Percentiles rank a stretch among this genome's conserved stretches.
Conservation (phyloP, 2,888 invertebrate genomes). For the Ophioninae sp. region DNA sequence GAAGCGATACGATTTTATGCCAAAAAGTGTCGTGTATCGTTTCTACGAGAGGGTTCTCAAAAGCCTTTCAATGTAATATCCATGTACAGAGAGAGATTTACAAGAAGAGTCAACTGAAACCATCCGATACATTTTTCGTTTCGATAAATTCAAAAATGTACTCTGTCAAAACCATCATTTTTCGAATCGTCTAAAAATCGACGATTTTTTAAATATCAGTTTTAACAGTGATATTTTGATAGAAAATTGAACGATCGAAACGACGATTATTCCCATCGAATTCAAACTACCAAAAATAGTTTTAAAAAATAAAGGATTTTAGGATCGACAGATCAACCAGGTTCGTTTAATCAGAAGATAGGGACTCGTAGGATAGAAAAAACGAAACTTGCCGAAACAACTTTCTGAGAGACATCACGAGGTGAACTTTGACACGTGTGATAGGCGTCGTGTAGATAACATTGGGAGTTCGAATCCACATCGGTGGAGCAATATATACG, state of each 20-base stretch:
- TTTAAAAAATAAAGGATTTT: no score
- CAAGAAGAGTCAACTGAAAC: conserved; percentile 18
- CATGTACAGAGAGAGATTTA: not conserved
- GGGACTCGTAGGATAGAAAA: not conserved
- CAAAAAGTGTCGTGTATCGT: conserved; percentile 51
- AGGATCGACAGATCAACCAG: no score
- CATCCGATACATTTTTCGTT: conserved; percentile 39
- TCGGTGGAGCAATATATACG: not conserved
- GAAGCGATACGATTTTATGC: conserved; percentile 26
- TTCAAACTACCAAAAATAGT: no score
- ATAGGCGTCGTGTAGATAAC: not conserved
- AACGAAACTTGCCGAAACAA: not conserved
- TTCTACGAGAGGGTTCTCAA: conserved; percentile 46
- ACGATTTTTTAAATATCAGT: no score
- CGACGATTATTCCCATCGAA: no score
- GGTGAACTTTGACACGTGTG: not conserved
- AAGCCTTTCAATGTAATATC: conserved; percentile 5
- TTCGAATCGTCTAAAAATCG: no score
- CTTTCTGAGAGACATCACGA: not conserved
- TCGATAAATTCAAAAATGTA: conserved; percentile 1
- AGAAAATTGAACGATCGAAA: no score
- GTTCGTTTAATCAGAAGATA: no score
- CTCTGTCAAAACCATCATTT: no score
- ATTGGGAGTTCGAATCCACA: conserved; percentile 11
- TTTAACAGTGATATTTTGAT: no score